Base-by-base conservation (phyloP, 1,140 invertebrate species). In the Aphis craccivora region DNA sequence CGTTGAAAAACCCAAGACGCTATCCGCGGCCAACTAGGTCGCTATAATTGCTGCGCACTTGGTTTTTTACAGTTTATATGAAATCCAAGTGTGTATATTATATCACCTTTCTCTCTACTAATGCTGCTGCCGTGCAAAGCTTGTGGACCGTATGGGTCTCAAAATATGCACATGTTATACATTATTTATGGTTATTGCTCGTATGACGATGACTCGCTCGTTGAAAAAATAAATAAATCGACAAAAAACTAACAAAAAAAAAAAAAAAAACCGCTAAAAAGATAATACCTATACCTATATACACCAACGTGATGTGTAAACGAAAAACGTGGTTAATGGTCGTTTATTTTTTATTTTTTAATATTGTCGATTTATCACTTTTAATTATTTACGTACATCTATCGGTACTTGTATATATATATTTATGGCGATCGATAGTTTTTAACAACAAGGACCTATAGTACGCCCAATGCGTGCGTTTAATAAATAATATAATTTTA, bases 401-500 rank as follows among this genome's bases (percentile, higher is more conserved):
- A 60, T n/a, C 18, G n/a, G 0, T n/a, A 76, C 30, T n/a, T 67
- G 30, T 76, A 76, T n/a, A 76, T 8, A 45, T 51, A 51, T 14
- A 20, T 35, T 76, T 76, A 30, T 76, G 30, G n/a, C 60, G 60
- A 76, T 76, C 60, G 60, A n/a, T n/a, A 76, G 14, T 76, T 76
- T n/a, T n/a, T n/a, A n/a, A 76, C 60, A 76, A 76, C 60, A 18
- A 76, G 30, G 60, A n/a, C 60, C 60, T 76, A n/a, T 76, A 76
- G 60, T 76, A 76, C 60, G 60, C 60, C 60, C 60, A n/a, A 67
- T n/a, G 60, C 30, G 60, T 76, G 60, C 30, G 60, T 76, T 76
- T 76, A 76, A 76, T 76, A 76, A 76, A 76, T 76, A 76, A 76
- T 76, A n/a, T 76, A n/a, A n/a, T 76, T 76, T 76, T 76, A 76